Percentiles rank a stretch among this genome's conserved stretches.
phyloP scores from a whole-genome alignment of 2,113 vertebrate species.

The Aythya baeri region DNA sequence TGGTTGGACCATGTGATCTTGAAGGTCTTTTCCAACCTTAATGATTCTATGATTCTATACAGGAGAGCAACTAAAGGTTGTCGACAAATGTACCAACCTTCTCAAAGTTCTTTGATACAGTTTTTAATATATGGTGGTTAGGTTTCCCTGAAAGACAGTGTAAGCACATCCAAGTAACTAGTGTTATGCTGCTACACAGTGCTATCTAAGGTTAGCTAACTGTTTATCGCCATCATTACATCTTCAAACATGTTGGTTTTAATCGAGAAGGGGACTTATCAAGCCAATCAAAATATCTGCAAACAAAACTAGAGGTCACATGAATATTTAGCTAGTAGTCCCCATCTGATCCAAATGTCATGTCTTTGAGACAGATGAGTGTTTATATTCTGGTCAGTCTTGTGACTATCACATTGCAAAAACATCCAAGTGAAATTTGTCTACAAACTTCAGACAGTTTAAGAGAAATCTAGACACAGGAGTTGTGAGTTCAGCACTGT shows the following conservation, averaged over 20 bases:
- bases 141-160: not conserved
- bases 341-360: not conserved
- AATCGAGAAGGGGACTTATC: not conserved
- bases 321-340: not conserved
- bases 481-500: fast-evolving
- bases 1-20: no score
- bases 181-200: not conserved
- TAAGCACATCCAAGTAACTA: not conserved
- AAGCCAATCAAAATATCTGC: not conserved
- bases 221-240: not conserved
- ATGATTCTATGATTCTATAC: no score
- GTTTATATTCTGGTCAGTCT: not conserved
- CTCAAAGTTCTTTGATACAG: not conserved
- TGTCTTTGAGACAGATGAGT: not conserved
- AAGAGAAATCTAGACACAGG: not conserved
- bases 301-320: not conserved
- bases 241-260: not conserved
- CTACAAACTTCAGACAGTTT: not conserved
- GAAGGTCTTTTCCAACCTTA: no score
- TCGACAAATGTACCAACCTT: not conserved
- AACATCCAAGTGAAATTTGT: not conserved
- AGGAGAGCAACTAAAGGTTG: not conserved
- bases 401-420: not conserved
- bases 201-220: not conserved
- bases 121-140: not conserved